Percentiles rank a stretch among this genome's conserved stretches.
phyloP scores from a whole-genome alignment of 2,888 invertebrate species.

The Caenorhabditis virilis region DNA sequence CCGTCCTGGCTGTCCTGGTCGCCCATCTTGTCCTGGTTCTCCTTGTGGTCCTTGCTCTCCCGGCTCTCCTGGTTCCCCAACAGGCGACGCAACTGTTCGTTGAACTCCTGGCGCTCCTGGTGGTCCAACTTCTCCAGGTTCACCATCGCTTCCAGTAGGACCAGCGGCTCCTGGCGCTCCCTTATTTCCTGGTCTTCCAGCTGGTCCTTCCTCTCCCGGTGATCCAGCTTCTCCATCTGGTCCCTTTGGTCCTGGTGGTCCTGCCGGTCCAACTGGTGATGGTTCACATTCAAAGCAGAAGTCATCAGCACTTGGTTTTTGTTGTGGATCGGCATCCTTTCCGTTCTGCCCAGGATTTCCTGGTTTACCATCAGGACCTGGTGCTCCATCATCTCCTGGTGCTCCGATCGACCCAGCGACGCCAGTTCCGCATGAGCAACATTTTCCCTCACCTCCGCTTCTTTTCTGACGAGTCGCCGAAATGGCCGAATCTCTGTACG shows the following conservation, averaged over 20 bases:
- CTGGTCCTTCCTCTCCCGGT: conserved; percentile 43
- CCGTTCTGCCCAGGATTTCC: conserved; percentile 44
- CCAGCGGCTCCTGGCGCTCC: conserved; percentile 41
- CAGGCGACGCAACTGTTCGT: conserved; percentile 37
- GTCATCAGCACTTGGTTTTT: conserved; percentile 38
- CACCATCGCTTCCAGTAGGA: conserved; percentile 34
- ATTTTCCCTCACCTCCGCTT: conserved; percentile 20
- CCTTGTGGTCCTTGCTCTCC: conserved; percentile 46
- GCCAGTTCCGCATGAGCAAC: conserved; percentile 56
- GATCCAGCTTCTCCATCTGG: conserved; percentile 34
- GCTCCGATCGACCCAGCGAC: conserved; percentile 44
- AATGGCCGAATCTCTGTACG: conserved; percentile 33
- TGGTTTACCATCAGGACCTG: conserved; percentile 35
- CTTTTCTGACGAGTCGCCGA: conserved; percentile 29
- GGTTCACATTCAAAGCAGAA: conserved; percentile 51
- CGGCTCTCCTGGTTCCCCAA: conserved; percentile 43
- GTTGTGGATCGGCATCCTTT: conserved; percentile 26
- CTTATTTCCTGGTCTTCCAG: conserved; percentile 39
- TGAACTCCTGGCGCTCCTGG: conserved; percentile 34
- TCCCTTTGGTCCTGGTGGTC: conserved; percentile 42
- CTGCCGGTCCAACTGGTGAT: conserved; percentile 37
- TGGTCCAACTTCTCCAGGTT: conserved; percentile 40
- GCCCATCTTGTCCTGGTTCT: conserved; percentile 42
- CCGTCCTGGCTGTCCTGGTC: conserved; percentile 45
- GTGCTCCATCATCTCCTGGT: conserved; percentile 40